These are phyloP conservation scores for Hemitrygon akajei DNA, from an alignment of 2,797 vertebrate genomes.

Conservation along the genomic window DNA sequence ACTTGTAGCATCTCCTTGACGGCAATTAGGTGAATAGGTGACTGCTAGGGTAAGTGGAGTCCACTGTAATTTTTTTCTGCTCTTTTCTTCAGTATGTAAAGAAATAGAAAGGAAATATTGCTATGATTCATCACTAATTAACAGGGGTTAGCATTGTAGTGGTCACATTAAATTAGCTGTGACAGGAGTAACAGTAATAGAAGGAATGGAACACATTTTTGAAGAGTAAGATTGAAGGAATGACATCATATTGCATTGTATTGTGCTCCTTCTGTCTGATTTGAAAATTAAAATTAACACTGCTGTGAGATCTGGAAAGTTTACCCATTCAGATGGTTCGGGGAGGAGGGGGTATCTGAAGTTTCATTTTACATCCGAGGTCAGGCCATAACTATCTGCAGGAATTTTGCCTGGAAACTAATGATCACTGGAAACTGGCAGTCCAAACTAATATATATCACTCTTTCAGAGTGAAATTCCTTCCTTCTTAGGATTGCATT, in stretches of 20 bases:
- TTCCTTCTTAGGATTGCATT: slow-evolving; percentile 83
- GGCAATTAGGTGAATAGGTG: no score
- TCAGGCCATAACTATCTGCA: slow-evolving; percentile 78
- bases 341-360: slow-evolving; percentile 40
- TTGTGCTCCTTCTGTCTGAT: slow-evolving; percentile 68
- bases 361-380: slow-evolving; percentile 73
- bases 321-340: slow-evolving; percentile 49
- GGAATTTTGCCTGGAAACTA: slow-evolving; percentile 84
- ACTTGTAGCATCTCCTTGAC: no score
- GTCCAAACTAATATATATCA: slow-evolving; percentile 74
- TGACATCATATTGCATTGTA: slow-evolving; percentile 63
- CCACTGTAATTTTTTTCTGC: no score
- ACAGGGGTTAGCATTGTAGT: not conserved
- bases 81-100: no score
- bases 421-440: slow-evolving; percentile 85
- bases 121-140: not conserved
- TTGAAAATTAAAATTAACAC: slow-evolving; percentile 72
- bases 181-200: not conserved
- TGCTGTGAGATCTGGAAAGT: slow-evolving; percentile 77
- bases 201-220: not conserved
- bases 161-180: not conserved
- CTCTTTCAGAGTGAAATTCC: slow-evolving; percentile 88
- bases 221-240: slow-evolving; percentile 60
- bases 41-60: no score
- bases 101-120: not conserved